Evolutionary conservation across 2,113 vertebrate genomes (phyloP).

Genomic region (Pachypanchax playfairii): DNA sequence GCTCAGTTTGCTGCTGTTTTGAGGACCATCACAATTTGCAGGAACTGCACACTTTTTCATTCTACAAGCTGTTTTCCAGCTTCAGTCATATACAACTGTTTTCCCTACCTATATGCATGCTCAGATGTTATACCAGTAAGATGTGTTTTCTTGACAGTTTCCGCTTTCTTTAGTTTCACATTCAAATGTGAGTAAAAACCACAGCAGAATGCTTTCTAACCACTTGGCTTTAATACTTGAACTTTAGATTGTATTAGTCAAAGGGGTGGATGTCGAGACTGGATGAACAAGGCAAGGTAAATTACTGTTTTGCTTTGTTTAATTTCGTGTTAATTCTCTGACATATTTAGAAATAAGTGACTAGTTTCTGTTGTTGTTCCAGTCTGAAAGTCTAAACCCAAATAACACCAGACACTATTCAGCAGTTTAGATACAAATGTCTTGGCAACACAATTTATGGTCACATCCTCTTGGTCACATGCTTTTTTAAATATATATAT

Average conservation of each 20-base stretch:
- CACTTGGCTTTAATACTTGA: constrained; percentile 10
- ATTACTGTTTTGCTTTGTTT: too few species aligned
- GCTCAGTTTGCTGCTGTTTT: constrained; percentile 11
- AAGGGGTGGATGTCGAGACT: constrained; percentile 82
- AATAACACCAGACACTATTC: too few species aligned
- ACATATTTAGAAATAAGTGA: not conserved
- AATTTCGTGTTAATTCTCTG: not conserved
- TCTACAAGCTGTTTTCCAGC: not conserved
- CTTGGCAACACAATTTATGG: too few species aligned
- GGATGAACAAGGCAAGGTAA: constrained; percentile 77
- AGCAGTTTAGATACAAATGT: too few species aligned
- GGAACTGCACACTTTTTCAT: not conserved
- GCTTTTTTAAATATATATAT: too few species aligned
- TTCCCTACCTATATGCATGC: not conserved
- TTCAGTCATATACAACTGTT: not conserved
- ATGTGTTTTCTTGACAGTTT: constrained; percentile 16
- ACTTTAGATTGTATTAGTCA: constrained; percentile 58
- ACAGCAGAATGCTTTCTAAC: constrained; percentile 6
- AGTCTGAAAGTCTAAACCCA: not conserved
- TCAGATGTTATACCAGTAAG: not conserved
- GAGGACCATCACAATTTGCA: too few species aligned
- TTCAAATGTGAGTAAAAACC: constrained; percentile 25
- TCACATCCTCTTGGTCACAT: too few species aligned
- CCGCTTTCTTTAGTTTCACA: constrained; percentile 37
- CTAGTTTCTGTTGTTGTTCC: constrained; percentile 7